These are phyloP conservation scores for Vicugna pacos DNA, from an alignment of 2,113 vertebrate genomes.

Conservation along the genomic window DNA sequence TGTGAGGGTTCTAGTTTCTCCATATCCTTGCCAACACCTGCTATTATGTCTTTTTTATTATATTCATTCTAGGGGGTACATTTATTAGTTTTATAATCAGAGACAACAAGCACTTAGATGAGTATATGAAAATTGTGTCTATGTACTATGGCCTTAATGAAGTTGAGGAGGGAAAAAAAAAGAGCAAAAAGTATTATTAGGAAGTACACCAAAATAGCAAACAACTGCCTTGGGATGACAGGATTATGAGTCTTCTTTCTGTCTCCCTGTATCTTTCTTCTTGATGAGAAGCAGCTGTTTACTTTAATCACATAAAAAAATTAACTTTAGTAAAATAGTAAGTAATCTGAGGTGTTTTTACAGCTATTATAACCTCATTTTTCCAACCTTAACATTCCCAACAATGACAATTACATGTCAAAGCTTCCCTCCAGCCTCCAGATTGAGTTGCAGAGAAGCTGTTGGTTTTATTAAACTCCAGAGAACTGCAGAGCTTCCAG, in stretches of 20 bases:
- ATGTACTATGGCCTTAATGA: neutral
- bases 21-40: neutral
- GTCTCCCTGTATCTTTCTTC: neutral
- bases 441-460: neutral
- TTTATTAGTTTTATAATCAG: neutral
- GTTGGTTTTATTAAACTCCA: neutral
- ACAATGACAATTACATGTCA: neutral
- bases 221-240: neutral
- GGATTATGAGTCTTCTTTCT: neutral
- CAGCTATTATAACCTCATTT: slow-evolving; percentile 9
- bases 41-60: neutral
- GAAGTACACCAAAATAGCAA: neutral
- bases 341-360: neutral
- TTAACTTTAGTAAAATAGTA: slow-evolving; percentile 13
- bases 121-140: neutral
- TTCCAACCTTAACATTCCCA: neutral
- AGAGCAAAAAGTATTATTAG: neutral
- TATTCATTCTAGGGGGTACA: neutral
- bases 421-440: slow-evolving; percentile 21
- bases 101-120: neutral
- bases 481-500: neutral
- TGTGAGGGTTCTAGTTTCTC: neutral
- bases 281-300: neutral
- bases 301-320: slow-evolving; percentile 5
- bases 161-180: neutral